Evolutionary conservation across 2,888 invertebrate genomes (phyloP).

Genomic region (Pterostichus madidus): DNA sequence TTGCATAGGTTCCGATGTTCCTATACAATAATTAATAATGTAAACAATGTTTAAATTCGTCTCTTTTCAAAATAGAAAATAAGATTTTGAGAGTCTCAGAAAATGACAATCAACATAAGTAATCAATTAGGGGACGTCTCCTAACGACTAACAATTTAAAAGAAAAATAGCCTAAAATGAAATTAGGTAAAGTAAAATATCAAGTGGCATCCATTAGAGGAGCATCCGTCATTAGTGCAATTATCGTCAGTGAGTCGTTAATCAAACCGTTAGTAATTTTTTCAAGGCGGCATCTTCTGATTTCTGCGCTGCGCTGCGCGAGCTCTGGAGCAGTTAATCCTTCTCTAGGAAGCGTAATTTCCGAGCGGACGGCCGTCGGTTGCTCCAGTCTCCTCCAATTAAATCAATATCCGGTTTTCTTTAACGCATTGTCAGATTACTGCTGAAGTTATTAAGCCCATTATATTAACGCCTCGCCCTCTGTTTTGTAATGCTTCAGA

Average conservation of each 20-base stretch:
- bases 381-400: constrained; percentile 60
- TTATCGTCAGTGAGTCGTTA: constrained; percentile 62
- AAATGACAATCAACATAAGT: constrained; percentile 35
- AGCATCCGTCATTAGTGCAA: constrained; percentile 63
- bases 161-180: constrained; percentile 40
- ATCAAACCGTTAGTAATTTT: constrained; percentile 64
- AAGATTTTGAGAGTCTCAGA: constrained; percentile 13
- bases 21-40: no score
- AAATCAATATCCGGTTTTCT: constrained; percentile 66
- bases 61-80: no score
- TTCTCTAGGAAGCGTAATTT: constrained; percentile 59
- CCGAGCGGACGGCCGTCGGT: constrained; percentile 48
- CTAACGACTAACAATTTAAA: constrained; percentile 39
- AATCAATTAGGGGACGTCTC: constrained; percentile 23
- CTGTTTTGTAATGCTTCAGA: neutral
- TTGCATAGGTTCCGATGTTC: no score
- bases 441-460: constrained; percentile 51
- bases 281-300: constrained; percentile 54
- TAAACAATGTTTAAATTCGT: no score
- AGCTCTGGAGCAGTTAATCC: constrained; percentile 54
- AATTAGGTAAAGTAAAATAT: constrained; percentile 62
- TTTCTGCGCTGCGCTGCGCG: constrained; percentile 39
- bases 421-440: constrained; percentile 57
- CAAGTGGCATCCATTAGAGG: constrained; percentile 60
- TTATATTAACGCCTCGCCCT: constrained; percentile 30